Conservation (phyloP, 1,140 invertebrate genomes). For the Phymorhynchus buccinoides region DNA sequence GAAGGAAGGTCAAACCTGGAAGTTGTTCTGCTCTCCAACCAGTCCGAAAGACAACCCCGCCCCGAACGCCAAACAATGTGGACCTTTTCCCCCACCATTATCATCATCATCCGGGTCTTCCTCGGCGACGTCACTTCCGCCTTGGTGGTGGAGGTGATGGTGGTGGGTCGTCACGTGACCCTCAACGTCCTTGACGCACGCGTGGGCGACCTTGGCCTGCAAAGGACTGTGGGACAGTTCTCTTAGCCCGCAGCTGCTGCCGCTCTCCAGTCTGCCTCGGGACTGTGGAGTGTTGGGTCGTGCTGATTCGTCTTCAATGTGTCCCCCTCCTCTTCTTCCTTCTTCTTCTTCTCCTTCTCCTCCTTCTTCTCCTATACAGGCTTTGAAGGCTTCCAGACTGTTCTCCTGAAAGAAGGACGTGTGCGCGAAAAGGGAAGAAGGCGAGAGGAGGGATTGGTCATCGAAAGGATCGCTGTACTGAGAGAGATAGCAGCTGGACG, state of each 20-base stretch:
- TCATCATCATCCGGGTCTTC: neutral
- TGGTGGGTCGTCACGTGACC: neutral
- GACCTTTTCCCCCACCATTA: constrained; percentile 5
- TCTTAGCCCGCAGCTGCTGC: neutral
- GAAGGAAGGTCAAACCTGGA: constrained; percentile 54
- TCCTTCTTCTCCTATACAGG: no score
- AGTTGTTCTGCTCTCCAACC: constrained; percentile 64
- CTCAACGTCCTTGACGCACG: neutral
- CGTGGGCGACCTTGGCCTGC: constrained; percentile 9
- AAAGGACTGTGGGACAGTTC: neutral
- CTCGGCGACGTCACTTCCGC: constrained; percentile 12
- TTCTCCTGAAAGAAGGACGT: constrained; percentile 15
- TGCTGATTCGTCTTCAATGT: no score
- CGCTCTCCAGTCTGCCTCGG: neutral
- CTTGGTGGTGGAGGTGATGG: neutral
- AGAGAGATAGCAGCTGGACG: neutral
- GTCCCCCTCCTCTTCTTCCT: no score
- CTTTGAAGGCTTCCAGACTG: constrained; percentile 16
- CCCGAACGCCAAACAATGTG: constrained; percentile 52
- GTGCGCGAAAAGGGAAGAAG: constrained; percentile 20
- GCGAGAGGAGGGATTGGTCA: neutral
- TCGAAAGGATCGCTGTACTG: constrained; percentile 33
- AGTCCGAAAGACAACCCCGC: constrained; percentile 56
- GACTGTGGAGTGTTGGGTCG: no score
- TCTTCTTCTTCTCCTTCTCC: no score